Conservation (phyloP, 2,888 invertebrate species). For the Drosophila multiciliata region DNA sequence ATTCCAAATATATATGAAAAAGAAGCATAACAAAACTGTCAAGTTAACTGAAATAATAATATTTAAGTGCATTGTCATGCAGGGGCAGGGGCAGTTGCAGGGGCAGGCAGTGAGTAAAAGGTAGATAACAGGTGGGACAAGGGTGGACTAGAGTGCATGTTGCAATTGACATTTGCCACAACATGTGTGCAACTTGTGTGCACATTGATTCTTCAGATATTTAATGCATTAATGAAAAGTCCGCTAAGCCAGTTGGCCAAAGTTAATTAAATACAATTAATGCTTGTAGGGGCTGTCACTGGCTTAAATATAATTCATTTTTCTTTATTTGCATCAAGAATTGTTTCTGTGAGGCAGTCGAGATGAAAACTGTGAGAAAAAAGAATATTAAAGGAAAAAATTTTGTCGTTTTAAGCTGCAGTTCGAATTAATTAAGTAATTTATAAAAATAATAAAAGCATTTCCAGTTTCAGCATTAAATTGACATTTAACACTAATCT, state of each 20-base stretch:
- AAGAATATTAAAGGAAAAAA: neutral
- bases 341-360: neutral
- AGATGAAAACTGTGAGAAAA: neutral
- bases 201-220: constrained; percentile 16
- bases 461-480: too few species aligned
- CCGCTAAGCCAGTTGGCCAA: neutral
- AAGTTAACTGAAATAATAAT: constrained; percentile 16
- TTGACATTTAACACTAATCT: neutral
- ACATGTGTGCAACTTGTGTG: neutral
- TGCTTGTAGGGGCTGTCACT: neutral
- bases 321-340: neutral
- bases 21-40: constrained; percentile 7
- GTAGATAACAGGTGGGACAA: neutral
- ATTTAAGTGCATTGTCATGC: constrained; percentile 48
- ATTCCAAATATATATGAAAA: constrained; percentile 10
- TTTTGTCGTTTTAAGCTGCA: neutral
- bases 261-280: neutral
- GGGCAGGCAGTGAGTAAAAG: neutral
- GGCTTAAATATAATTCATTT: neutral
- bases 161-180: constrained; percentile 13
- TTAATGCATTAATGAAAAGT: constrained; percentile 6
- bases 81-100: neutral
- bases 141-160: constrained; percentile 7
- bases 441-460: neutral
- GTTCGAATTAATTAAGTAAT: neutral